These are phyloP conservation scores for Silurus glanis DNA, from an alignment of 2,113 vertebrate genomes.

Conservation along the genomic window DNA sequence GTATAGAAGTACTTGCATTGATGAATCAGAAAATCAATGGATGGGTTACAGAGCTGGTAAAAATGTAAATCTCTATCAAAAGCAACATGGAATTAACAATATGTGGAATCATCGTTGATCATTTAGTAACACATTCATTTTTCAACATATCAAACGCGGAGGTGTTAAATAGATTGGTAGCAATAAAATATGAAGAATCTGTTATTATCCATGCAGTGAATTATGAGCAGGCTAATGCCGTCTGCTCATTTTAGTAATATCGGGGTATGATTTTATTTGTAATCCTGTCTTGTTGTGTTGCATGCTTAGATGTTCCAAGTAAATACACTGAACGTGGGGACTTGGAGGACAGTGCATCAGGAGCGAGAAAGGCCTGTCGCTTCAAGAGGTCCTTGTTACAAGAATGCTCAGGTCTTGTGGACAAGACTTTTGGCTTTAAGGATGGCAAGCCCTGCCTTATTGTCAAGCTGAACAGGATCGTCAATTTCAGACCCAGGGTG, in stretches of 20 bases:
- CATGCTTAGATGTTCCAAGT: conserved; percentile 57
- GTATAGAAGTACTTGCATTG: not conserved
- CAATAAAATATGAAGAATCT: not conserved
- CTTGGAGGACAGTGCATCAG: conserved; percentile 51
- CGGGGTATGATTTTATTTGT: not conserved
- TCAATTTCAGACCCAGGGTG: conserved; percentile 88
- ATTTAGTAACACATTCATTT: not conserved
- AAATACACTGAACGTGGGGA: conserved; percentile 72
- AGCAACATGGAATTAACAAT: not conserved
- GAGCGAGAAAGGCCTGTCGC: conserved; percentile 77
- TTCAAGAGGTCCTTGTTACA: conserved; percentile 78
- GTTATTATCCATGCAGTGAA: not conserved
- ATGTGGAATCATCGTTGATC: not conserved
- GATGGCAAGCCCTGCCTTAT: conserved; percentile 87
- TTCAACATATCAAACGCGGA: not conserved
- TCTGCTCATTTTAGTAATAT: not conserved
- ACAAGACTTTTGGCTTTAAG: conserved; percentile 76
- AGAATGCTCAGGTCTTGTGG: conserved; percentile 76
- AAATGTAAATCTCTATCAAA: not conserved
- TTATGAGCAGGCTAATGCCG: not conserved
- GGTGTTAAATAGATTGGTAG: too few species aligned
- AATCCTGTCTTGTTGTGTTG: conserved; percentile 2
- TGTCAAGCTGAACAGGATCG: conserved; percentile 91
- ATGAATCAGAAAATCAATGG: not conserved
- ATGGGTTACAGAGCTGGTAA: not conserved